phyloP scores from a whole-genome alignment of 2,797 vertebrate species.

The Anableps anableps region DNA sequence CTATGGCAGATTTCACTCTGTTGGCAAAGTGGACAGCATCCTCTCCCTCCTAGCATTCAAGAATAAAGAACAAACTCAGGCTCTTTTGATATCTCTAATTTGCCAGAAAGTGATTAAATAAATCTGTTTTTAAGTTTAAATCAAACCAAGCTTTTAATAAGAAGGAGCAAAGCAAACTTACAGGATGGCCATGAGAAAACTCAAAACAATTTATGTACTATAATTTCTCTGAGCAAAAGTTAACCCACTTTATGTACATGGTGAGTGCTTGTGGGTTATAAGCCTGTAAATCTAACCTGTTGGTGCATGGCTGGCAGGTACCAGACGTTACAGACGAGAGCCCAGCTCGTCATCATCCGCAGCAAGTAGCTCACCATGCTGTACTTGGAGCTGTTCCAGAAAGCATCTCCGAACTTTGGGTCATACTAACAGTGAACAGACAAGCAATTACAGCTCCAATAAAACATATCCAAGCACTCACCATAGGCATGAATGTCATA shows the following conservation, averaged over 20 bases:
- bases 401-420: conserved; percentile 95
- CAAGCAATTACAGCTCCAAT: not conserved
- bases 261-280: not conserved
- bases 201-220: no score
- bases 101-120: not conserved
- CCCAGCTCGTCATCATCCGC: conserved; percentile 98
- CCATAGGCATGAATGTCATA: not conserved
- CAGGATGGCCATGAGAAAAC: no score
- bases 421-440: conserved; percentile 85
- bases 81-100: not conserved
- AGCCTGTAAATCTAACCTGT: conserved; percentile 80
- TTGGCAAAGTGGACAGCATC: conserved; percentile 96
- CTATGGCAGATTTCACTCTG: conserved; percentile 94
- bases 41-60: conserved; percentile 86
- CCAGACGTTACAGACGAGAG: conserved; percentile 95
- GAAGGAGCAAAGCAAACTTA: not conserved
- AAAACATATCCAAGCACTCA: not conserved
- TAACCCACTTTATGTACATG: not conserved
- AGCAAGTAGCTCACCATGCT: conserved; percentile 94
- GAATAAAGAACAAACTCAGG: conserved; percentile 15
- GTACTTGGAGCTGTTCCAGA: conserved; percentile 98
- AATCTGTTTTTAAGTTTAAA: not conserved
- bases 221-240: not conserved
- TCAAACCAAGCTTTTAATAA: not conserved
- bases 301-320: conserved; percentile 94